Percentiles rank a stretch among this genome's conserved stretches.
phyloP scores from a whole-genome alignment of 1,140 invertebrate genomes.

The Anthonomus grandis region DNA sequence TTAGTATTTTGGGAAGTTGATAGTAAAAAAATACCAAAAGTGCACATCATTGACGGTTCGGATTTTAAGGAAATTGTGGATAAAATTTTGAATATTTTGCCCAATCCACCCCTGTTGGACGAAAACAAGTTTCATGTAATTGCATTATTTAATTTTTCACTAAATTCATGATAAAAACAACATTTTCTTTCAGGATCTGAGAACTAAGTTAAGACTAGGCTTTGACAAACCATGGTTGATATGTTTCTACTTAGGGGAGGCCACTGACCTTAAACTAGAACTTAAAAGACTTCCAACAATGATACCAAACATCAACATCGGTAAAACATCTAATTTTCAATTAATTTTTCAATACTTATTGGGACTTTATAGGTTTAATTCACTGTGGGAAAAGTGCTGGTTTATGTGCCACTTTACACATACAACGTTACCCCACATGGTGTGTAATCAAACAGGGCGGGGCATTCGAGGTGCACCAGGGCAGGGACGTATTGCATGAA shows the following conservation, averaged over 20 bases:
- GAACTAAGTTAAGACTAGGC: constrained; percentile 44
- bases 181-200: constrained; percentile 49
- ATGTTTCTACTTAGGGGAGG: constrained; percentile 60
- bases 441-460: constrained; percentile 67
- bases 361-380: constrained; percentile 52
- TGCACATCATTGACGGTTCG: constrained; percentile 42
- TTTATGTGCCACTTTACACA: constrained; percentile 56
- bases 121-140: constrained; percentile 53
- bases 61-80: constrained; percentile 55
- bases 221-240: constrained; percentile 59
- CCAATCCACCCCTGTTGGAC: constrained; percentile 53
- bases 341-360: constrained; percentile 12
- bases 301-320: constrained; percentile 58
- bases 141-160: neutral
- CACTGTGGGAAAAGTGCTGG: constrained; percentile 57
- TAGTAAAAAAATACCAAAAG: constrained; percentile 34
- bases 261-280: constrained; percentile 54
- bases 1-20: constrained; percentile 52
- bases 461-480: constrained; percentile 70
- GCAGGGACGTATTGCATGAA: constrained; percentile 61
- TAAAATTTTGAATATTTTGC: constrained; percentile 56
- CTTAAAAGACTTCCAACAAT: constrained; percentile 60
- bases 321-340: constrained; percentile 36
- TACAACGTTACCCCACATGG: constrained; percentile 67
- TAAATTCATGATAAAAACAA: neutral